Evolutionary conservation across 2,797 vertebrate species (phyloP).

Genomic region (Sphenodon punctatus): DNA sequence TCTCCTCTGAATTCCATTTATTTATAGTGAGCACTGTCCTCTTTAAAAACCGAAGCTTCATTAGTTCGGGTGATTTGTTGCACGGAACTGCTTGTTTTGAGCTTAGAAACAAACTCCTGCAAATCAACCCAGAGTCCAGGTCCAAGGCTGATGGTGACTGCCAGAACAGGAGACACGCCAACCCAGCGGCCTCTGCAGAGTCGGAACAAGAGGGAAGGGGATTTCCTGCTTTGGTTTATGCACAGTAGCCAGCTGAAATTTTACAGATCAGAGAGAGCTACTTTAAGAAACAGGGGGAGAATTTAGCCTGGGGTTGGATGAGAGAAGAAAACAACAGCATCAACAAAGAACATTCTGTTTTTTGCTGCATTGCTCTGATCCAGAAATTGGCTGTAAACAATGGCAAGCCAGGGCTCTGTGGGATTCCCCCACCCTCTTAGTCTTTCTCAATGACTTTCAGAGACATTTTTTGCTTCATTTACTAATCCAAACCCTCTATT

Average conservation of each 20-base stretch:
- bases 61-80: no score
- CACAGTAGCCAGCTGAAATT: slow-evolving; percentile 58
- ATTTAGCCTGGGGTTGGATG: slow-evolving; percentile 45
- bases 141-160: slow-evolving; percentile 39
- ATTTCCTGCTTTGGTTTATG: slow-evolving; percentile 58
- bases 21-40: no score
- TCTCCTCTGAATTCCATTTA: no score
- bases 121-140: background rate
- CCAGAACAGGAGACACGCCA: slow-evolving; percentile 34
- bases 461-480: slow-evolving; percentile 39
- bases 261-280: slow-evolving; percentile 49
- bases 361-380: slow-evolving; percentile 32
- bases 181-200: no score
- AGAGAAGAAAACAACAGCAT: slow-evolving; percentile 35
- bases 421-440: slow-evolving; percentile 39
- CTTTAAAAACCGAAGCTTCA: no score
- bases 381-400: background rate
- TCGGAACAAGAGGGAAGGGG: slow-evolving; percentile 18
- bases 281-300: slow-evolving; percentile 40
- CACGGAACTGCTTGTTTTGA: no score
- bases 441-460: slow-evolving; percentile 47
- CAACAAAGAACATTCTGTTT: slow-evolving; percentile 6
- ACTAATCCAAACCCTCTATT: slow-evolving; percentile 38
- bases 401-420: slow-evolving; percentile 43
- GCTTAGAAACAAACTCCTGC: background rate